These are phyloP conservation scores for Cancer borealis DNA, from an alignment of 2,888 invertebrate genomes.

Conservation along the genomic window DNA sequence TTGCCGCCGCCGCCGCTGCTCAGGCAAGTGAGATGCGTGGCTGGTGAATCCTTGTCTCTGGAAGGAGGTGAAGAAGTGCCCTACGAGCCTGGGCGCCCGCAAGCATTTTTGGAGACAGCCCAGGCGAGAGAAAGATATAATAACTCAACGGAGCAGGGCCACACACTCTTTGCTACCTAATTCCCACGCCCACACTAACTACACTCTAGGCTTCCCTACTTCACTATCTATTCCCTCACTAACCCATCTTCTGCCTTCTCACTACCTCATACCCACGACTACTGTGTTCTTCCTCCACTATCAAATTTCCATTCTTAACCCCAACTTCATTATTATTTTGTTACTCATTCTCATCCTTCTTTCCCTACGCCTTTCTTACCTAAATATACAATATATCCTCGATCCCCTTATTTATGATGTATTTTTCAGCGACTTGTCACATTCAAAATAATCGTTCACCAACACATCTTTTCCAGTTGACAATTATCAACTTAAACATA, in stretches of 20 bases:
- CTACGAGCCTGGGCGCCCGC: slow-evolving; percentile 10
- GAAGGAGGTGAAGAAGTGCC: slow-evolving; percentile 10
- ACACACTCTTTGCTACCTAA: neutral
- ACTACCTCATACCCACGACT: neutral
- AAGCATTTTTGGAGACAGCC: neutral
- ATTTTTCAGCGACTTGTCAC: no score
- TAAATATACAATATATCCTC: no score
- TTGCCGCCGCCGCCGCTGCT: neutral
- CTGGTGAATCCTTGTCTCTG: slow-evolving; percentile 26
- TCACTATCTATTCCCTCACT: neutral
- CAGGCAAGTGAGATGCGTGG: neutral
- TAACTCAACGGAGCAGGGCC: neutral
- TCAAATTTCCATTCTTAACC: neutral
- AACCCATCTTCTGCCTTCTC: neutral
- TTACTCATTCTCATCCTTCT: neutral
- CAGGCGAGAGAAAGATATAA: neutral
- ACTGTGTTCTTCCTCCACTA: neutral
- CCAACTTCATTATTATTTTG: neutral
- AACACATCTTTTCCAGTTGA: no score
- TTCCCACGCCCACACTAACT: neutral
- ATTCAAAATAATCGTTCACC: no score
- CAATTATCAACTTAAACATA: no score
- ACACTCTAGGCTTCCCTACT: neutral
- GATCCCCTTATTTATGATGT: no score
- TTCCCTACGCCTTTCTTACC: no score